Base-by-base conservation (phyloP, 1,140 invertebrate genomes). In the Ceratina calcarata region DNA sequence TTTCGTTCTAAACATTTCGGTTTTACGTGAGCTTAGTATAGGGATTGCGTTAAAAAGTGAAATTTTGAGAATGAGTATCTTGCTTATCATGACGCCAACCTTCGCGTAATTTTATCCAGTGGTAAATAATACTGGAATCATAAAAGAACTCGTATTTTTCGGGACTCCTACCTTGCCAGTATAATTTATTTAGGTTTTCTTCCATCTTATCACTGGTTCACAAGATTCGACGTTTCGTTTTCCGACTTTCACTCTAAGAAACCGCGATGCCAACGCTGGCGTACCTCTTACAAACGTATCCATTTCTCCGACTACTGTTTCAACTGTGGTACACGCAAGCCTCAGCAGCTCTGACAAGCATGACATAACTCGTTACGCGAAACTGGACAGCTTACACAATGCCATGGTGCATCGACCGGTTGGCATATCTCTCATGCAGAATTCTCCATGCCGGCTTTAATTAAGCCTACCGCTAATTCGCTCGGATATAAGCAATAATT, bases 391-490 rank as follows among this genome's bases (percentile, higher is more conserved):
- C 10, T 60, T 32, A 53, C 18, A 62, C 71, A 81, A 77, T 51
- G 37, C 51, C 66, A 32, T 32, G 65, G 49, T 27, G 18, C 15
- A n/a, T 58, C 18, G 27, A 53, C 51, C 57, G 37, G 32, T 61
- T 15, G 10, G 22, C 7, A n/a, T 57, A 13, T 75, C 49, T 66
- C 53, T 66, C 61, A 37, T 10, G 18, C 6, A 18, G 32, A 58
- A 69, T 78, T 66, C 69, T 71, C 37, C 77, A 67, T 53, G 61
- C 53, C 13, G 37, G 49, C 80, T 64, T 84, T 84, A 84, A 84
- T 84, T 82, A 84, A 82, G 49, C 64, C 58, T 45, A 61, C 13
- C 53, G 70, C 49, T 84, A 83, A 84, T 84, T 67, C 71, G 74
- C 66, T 70, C 20, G 67, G 49, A 58, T 57, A 58, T 27, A 57